Base-by-base conservation (phyloP, 2,797 vertebrate species). In the Threskiornis aethiopicus region DNA sequence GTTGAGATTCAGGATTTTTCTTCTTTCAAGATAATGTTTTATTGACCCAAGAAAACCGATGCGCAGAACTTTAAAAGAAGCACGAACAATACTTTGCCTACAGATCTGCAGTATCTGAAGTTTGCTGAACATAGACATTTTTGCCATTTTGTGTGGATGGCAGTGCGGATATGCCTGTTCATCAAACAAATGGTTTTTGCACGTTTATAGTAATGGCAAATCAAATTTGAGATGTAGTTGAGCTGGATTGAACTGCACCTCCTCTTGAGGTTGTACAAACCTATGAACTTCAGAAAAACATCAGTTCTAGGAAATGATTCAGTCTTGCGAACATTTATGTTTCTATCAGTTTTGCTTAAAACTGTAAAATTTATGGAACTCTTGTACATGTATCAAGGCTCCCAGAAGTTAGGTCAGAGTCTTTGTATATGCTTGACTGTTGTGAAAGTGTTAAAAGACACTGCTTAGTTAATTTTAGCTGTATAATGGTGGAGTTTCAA, bases 361-460 rank as follows among this genome's bases (percentile, higher is more conserved):
- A 22, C 4, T 21, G 4, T 58, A 41, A 83, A 62, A 52, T 52
- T 39, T 39, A 31, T 44, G 19, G 11, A 70, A 69, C 6, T 20
- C 22, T 52, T 25, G 11, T n/a, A 51, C 4, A 13, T 20, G 11
- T 52, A 72, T 55, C 72, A 61, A 66, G 33, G 9, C 5, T 94
- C 17, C 13, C 20, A 61, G 55, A 77, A 61, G 1, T 61, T 76
- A 73, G 33, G 11, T 64, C 24, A 51, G 51, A 51, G 29, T 33
- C 31, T 46, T 59, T 37, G 29, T 39, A n/a, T 28, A 11, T 25
- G 33, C 10, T 64, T 0, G 1, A 4, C 15, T 64, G 10, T 35
- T 62, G 21, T 35, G 24, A 80, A 72, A 0, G 0, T 42, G 24
- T 79, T 89, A 77, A 81, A 72, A 90, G 70, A 57, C 9, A 57